Percentiles rank a stretch among this genome's conserved stretches.
Conservation (phyloP, 2,888 invertebrate species). For the Drosophila anomalata region DNA sequence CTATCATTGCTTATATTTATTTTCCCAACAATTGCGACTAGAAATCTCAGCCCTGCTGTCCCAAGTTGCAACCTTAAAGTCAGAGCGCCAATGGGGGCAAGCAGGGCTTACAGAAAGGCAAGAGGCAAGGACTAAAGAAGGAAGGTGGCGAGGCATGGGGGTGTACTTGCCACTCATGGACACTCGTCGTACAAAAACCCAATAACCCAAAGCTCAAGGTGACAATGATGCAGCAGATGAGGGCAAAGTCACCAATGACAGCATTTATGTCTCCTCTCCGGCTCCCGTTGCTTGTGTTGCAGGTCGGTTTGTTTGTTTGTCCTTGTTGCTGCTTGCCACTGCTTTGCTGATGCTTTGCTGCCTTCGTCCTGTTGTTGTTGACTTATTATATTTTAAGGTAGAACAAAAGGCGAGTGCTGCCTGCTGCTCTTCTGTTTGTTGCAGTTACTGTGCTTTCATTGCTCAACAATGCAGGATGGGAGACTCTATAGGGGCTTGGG, state of each 20-base stretch:
- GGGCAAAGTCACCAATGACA: conserved; percentile 45
- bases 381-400: conserved; percentile 70
- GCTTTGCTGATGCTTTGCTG: conserved; percentile 40
- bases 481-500: background rate
- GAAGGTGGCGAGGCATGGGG: background rate
- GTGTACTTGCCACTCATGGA: conserved; percentile 60
- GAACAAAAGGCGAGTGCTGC: conserved; percentile 50
- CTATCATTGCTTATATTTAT: background rate
- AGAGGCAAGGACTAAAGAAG: background rate
- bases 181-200: conserved; percentile 61
- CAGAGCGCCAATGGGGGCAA: conserved; percentile 9
- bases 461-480: conserved; percentile 52
- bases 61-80: conserved; percentile 24
- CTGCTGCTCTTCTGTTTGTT: conserved; percentile 24
- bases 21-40: conserved; percentile 20
- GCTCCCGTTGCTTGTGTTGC: conserved; percentile 57
- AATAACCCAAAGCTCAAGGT: conserved; percentile 77
- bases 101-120: background rate
- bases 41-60: conserved; percentile 15
- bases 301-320: conserved; percentile 62
- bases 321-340: conserved; percentile 38
- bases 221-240: conserved; percentile 65
- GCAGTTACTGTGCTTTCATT: conserved; percentile 59
- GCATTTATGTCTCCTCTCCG: conserved; percentile 26
- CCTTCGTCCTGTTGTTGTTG: conserved; percentile 44